A percentile compares a stretch with the other conserved stretches of the same genome.
These are phyloP conservation scores for crab-eating macaque (Macaca fascicularis) DNA, from an alignment of 2,113 vertebrate species.

Conservation along the genomic window DNA sequence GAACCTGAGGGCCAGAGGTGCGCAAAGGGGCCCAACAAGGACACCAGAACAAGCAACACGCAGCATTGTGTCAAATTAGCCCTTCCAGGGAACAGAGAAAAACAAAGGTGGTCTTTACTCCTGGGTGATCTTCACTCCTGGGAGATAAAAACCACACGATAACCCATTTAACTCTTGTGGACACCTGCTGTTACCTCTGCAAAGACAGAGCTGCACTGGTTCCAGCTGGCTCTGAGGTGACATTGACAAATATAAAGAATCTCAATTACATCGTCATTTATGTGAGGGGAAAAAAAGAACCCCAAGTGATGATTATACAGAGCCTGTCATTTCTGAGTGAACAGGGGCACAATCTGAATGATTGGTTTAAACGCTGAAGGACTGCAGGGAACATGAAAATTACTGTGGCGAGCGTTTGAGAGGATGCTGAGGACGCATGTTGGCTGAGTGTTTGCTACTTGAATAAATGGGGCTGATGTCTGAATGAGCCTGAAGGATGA, in stretches of 20 bases:
- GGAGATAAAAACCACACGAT: constrained; percentile 25
- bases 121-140: background rate
- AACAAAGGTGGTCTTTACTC: background rate
- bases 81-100: background rate
- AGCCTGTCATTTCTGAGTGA: background rate
- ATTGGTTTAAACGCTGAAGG: constrained; percentile 5
- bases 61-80: background rate
- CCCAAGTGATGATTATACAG: background rate
- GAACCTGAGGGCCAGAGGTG: background rate
- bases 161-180: background rate
- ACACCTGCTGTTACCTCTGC: background rate
- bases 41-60: background rate
- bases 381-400: background rate
- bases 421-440: background rate
- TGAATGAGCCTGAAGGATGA: constrained; percentile 5
- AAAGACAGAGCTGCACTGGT: constrained; percentile 5
- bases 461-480: background rate
- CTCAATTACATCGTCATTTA: background rate
- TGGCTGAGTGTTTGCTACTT: background rate
- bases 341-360: background rate
- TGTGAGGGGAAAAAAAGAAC: background rate
- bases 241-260: background rate
- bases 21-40: background rate
- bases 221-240: background rate
- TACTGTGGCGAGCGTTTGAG: background rate